Base-by-base conservation (phyloP, 2,797 vertebrate genomes). In the Gastrophryne carolinensis region DNA sequence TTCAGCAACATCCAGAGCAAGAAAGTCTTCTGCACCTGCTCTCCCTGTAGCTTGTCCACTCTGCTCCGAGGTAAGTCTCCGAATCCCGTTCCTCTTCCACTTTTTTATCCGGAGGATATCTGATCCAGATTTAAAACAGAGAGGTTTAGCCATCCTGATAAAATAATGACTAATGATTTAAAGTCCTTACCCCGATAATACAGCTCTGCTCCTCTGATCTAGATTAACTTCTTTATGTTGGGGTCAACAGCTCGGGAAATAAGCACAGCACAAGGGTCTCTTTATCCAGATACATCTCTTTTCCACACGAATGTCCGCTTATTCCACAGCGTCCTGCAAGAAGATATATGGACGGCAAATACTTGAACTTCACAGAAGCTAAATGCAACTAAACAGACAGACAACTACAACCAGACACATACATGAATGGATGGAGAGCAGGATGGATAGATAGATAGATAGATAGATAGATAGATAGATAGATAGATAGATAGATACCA, bases 81-180 rank as follows among this genome's bases (percentile, higher is more conserved):
- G 67, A 54, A 74, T 73, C 75, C 63, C 63, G 53, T 35, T 73
- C 44, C 65, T 58, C 73, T 68, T 70, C 13, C 53, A 35, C 32
- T 71, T 76, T 69, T 52, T 58, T 65, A 58, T 30, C 52, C 63
- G 49, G 32, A 73, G 76, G 72, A 76, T 79, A 78, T 72, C 58
- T 75, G 79, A 83, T 83, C 82, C 81, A 79, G 81, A 72, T 83
- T 82, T 82, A 65, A 78, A 78, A 71, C 39, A 78, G 60, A 69
- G 72, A 70, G 81, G 76, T 79, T 82, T 82, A 83, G 79, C 72
- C 65, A 74, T 67, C 75, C 75, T 80, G 80, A 82, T 82, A 81
- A 83, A 83, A 83, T 80, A 79, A 81, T 83, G 78, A 80, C 80
- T 82, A 83, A 83, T 80, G 82, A 81, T 80, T 78, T 81, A 83